Conservation (phyloP, 2,797 vertebrate genomes). For the Halcyon badia region DNA sequence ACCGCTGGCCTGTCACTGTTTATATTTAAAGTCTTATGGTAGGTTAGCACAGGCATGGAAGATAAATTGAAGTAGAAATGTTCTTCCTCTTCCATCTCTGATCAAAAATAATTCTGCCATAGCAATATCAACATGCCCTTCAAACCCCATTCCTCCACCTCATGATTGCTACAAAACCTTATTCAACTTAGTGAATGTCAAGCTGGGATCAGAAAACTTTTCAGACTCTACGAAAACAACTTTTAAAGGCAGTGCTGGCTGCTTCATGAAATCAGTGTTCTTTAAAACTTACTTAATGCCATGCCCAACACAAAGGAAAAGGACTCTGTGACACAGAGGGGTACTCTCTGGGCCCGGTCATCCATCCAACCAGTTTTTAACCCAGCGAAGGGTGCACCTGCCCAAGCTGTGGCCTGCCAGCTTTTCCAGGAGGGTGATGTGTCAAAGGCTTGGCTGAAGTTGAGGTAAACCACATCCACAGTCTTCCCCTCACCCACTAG, state of each 20-base stretch:
- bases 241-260: background rate
- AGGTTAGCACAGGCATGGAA: background rate
- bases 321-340: background rate
- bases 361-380: too few species aligned
- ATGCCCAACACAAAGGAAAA: background rate
- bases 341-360: background rate
- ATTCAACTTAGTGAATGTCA: background rate
- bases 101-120: background rate
- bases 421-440: too few species aligned
- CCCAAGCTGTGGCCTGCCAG: too few species aligned
- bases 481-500: too few species aligned
- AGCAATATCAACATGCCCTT: background rate
- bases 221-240: background rate
- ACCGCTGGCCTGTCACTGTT: background rate
- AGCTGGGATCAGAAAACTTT: background rate
- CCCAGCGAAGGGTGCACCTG: too few species aligned
- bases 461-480: too few species aligned
- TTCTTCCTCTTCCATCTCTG: background rate
- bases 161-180: background rate
- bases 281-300: background rate
- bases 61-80: background rate
- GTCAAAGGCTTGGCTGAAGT: too few species aligned
- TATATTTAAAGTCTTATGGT: background rate
- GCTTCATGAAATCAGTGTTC: background rate
- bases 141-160: background rate